These are phyloP conservation scores for Lathamus discolor DNA, from an alignment of 2,113 vertebrate species.

Conservation along the genomic window DNA sequence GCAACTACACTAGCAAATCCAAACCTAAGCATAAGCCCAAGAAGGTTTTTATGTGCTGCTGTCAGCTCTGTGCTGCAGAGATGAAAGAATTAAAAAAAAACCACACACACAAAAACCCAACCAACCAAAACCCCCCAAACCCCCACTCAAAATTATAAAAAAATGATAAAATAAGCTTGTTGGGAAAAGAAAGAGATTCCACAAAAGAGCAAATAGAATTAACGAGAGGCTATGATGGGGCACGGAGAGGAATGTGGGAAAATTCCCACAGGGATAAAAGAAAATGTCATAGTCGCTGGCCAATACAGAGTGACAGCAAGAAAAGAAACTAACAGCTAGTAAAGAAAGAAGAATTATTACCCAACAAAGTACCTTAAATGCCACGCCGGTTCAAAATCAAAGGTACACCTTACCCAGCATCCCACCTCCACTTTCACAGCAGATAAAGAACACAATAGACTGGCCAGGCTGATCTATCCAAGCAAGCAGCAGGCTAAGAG, in stretches of 20 bases:
- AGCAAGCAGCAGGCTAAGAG: not conserved
- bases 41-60: not conserved
- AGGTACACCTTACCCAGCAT: not conserved
- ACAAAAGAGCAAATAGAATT: not conserved
- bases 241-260: accelerated
- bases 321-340: not conserved
- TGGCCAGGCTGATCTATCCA: not conserved
- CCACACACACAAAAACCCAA: not conserved
- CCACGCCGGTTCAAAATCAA: not conserved
- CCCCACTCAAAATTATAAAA: not conserved
- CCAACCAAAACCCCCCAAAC: no score
- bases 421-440: not conserved
- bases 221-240: accelerated
- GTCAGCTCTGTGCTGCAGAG: not conserved
- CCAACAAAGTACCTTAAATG: not conserved
- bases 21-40: not conserved
- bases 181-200: not conserved
- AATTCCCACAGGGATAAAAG: not conserved
- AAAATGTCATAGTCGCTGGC: not conserved
- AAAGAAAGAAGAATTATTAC: not conserved
- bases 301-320: not conserved
- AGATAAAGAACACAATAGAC: not conserved
- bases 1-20: not conserved
- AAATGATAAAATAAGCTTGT: not conserved
- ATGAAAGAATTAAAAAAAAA: not conserved